Percentiles rank a stretch among this genome's conserved stretches.
Evolutionary conservation across 2,888 invertebrate genomes (phyloP).

Genomic region (Sarcophaga subvicina): DNA sequence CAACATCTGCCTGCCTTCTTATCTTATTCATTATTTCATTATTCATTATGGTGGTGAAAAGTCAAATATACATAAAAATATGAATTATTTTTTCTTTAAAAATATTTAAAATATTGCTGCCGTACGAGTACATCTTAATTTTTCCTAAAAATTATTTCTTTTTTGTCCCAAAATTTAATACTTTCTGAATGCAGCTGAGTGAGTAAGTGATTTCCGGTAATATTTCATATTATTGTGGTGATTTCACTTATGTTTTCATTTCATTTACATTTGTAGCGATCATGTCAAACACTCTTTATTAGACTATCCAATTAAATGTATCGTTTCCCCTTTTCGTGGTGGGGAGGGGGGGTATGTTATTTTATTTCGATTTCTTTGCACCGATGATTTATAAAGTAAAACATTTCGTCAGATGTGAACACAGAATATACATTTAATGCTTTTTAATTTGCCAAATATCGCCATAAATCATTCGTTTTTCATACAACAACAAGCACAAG

Average conservation of each 20-base stretch:
- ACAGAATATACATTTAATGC: background rate
- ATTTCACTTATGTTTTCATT: background rate
- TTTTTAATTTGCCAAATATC: background rate
- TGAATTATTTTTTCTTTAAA: background rate
- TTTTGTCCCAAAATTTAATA: background rate
- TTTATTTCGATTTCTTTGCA: background rate
- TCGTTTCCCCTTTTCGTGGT: background rate
- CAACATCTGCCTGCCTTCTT: background rate
- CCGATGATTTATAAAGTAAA: background rate
- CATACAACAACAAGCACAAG: background rate
- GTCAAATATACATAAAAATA: background rate
- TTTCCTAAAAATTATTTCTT: too few species aligned
- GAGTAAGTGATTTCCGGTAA: background rate
- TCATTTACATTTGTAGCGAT: background rate
- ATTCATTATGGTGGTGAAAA: too few species aligned
- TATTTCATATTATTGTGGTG: background rate
- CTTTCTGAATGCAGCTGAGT: background rate
- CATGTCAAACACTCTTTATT: slow-evolving; percentile 28
- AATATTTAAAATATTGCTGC: slow-evolving; percentile 3
- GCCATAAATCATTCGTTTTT: background rate
- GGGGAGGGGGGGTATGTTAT: too few species aligned
- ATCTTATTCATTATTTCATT: too few species aligned
- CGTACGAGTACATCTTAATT: too few species aligned
- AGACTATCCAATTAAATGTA: background rate
- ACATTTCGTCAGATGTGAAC: too few species aligned